Percentiles rank a stretch among this genome's conserved stretches.
These are phyloP conservation scores for Drosophila pullipes DNA, from an alignment of 2,888 invertebrate genomes.

Conservation along the genomic window DNA sequence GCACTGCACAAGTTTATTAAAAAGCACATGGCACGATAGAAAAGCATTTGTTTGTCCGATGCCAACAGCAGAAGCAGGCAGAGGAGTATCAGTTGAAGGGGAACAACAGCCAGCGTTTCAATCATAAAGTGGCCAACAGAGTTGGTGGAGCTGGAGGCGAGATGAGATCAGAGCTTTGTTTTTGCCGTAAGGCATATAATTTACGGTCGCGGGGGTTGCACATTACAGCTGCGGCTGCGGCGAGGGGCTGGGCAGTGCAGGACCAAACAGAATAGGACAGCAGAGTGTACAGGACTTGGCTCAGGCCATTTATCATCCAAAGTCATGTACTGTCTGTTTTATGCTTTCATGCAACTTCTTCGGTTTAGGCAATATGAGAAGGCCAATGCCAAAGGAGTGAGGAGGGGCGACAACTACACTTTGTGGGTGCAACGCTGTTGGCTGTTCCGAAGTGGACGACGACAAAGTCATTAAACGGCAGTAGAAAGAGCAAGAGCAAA, in stretches of 20 bases:
- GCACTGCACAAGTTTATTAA: conserved; percentile 76
- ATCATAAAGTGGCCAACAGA: conserved; percentile 71
- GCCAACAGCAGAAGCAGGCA: conserved; percentile 7
- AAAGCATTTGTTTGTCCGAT: conserved; percentile 28
- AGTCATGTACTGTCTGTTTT: conserved; percentile 80
- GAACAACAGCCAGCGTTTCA: conserved; percentile 44
- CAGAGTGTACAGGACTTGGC: conserved; percentile 31
- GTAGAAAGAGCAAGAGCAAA: conserved; percentile 60
- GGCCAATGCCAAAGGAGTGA: conserved; percentile 30
- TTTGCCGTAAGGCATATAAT: conserved; percentile 65
- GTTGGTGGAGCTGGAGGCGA: conserved; percentile 21
- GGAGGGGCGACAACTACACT: neutral
- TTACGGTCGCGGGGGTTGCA: conserved; percentile 65
- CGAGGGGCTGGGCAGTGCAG: neutral
- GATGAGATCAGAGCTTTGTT: conserved; percentile 46
- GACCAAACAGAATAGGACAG: conserved; percentile 14
- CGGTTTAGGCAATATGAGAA: conserved; percentile 76
- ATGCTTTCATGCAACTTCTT: conserved; percentile 79
- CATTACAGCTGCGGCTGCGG: conserved; percentile 62
- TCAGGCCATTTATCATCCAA: conserved; percentile 79
- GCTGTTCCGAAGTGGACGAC: conserved; percentile 57
- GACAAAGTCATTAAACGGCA: conserved; percentile 78
- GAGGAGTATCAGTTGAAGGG: neutral
- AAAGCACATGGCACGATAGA: conserved; percentile 52
- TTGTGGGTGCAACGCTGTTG: conserved; percentile 31